phyloP scores from a whole-genome alignment of 2,113 vertebrate genomes.

The Ammodytes dubius region DNA sequence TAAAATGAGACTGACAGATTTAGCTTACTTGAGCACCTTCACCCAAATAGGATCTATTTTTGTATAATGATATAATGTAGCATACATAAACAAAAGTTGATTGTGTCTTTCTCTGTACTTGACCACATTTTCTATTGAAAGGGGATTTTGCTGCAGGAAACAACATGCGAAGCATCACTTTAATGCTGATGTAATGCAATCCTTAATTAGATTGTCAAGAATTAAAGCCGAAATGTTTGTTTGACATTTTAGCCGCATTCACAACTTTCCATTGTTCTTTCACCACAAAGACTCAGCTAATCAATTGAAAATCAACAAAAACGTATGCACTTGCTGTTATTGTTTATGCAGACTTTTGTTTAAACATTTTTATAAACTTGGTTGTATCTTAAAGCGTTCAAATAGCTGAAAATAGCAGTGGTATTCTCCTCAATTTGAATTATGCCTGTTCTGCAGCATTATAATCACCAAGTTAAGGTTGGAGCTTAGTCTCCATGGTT shows the following conservation, averaged over 20 bases:
- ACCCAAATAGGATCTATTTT: neutral
- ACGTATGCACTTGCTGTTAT: neutral
- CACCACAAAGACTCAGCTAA: neutral
- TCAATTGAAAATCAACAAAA: neutral
- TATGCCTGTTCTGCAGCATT: constrained; percentile 16
- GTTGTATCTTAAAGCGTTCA: neutral
- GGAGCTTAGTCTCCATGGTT: constrained; percentile 61
- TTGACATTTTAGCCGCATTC: neutral
- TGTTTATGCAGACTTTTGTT: neutral
- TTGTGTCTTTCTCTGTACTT: neutral
- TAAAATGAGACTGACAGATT: constrained; percentile 12
- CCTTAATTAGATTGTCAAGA: neutral
- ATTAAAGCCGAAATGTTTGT: neutral
- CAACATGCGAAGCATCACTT: neutral
- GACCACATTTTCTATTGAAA: neutral
- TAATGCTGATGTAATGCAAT: neutral
- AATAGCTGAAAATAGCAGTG: neutral
- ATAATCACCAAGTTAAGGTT: constrained; percentile 42
- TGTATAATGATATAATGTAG: neutral
- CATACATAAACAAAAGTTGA: neutral
- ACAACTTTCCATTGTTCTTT: neutral
- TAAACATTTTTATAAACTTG: neutral
- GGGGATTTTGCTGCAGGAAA: neutral
- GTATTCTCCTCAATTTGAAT: neutral
- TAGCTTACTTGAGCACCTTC: neutral